Percentiles rank a stretch among this genome's conserved stretches.
Conservation (phyloP, 2,797 vertebrate genomes). For the Gambelia wislizenii region DNA sequence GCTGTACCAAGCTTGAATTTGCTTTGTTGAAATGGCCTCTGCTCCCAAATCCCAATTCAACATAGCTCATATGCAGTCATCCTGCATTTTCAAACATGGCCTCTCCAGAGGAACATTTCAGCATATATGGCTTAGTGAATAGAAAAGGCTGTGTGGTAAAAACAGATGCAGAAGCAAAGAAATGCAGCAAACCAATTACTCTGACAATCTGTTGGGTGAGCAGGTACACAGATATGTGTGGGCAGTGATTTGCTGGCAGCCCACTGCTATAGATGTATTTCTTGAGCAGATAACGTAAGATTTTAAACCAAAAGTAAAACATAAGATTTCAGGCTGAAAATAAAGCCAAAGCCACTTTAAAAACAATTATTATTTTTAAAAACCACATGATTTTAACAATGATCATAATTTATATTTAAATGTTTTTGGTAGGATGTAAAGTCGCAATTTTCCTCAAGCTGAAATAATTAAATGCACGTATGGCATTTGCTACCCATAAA, state of each 20-base stretch:
- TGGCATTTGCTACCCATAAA: conserved; percentile 19
- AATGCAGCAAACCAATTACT: not conserved
- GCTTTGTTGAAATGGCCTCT: not conserved
- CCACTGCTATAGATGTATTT: not conserved
- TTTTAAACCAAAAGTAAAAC: not conserved
- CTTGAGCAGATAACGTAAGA: not conserved
- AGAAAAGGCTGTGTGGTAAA: not conserved
- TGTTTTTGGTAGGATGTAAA: conserved; percentile 10
- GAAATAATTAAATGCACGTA: conserved; percentile 17
- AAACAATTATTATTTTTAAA: not conserved
- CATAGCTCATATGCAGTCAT: not conserved
- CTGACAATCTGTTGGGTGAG: not conserved
- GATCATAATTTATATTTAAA: conserved; percentile 1
- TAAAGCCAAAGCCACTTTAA: not conserved
- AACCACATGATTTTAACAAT: not conserved
- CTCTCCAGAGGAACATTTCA: not conserved
- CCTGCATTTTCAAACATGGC: not conserved
- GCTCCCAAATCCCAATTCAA: not conserved
- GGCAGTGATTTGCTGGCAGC: not conserved
- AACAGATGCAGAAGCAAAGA: not conserved
- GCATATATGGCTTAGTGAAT: not conserved
- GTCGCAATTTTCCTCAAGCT: conserved; percentile 5
- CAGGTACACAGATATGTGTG: not conserved
- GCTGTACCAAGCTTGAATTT: not conserved
- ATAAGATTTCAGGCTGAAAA: not conserved